phyloP scores from a whole-genome alignment of 35 echinoderm and acorn worm genomes.

The Ophioderma brevispina region DNA sequence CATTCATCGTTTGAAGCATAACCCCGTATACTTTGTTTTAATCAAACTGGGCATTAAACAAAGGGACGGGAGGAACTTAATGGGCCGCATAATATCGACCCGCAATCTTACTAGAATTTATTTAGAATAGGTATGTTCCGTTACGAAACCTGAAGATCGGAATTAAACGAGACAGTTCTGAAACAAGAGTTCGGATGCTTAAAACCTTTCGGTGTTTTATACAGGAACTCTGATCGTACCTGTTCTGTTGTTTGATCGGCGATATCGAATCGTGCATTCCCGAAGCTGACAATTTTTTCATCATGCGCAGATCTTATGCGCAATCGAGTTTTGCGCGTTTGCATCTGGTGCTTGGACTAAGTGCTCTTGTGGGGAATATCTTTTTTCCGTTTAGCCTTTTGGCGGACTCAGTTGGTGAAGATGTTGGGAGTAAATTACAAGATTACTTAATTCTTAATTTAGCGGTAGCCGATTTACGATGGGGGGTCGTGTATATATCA shows the following conservation, averaged over 20 bases:
- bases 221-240: constrained; percentile 76
- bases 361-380: constrained; percentile 77
- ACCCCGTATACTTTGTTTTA: too few relatives aligned
- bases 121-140: too few relatives aligned
- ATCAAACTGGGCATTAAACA: too few relatives aligned
- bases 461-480: constrained; percentile 76
- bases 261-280: constrained; percentile 63
- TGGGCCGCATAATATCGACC: too few relatives aligned
- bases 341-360: constrained; percentile 89
- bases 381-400: constrained; percentile 59
- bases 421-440: constrained; percentile 64
- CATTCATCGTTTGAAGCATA: too few relatives aligned
- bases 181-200: too few relatives aligned
- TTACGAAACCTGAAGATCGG: too few relatives aligned
- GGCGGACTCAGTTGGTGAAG: not conserved
- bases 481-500: constrained; percentile 91
- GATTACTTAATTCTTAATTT: constrained; percentile 81
- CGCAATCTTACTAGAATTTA: too few relatives aligned
- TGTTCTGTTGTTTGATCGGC: constrained; percentile 77
- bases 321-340: constrained; percentile 35
- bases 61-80: too few relatives aligned
- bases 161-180: too few relatives aligned
- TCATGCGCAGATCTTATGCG: constrained; percentile 89
- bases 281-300: constrained; percentile 68
- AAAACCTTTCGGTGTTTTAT: too few relatives aligned